Conservation (phyloP, 1,140 invertebrate species). For the Heliconius hewitsoni region DNA sequence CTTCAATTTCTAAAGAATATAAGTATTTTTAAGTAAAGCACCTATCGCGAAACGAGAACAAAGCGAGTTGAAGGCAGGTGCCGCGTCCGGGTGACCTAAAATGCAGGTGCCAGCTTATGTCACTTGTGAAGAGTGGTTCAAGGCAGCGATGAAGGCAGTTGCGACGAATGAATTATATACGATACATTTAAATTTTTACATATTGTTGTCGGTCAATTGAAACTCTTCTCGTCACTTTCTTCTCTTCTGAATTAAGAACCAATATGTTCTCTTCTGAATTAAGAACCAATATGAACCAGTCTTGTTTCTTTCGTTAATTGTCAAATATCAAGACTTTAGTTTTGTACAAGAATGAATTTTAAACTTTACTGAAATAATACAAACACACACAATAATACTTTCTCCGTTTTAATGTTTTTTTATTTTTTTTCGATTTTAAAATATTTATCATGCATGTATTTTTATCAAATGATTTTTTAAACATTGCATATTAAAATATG, state of each 20-base stretch:
- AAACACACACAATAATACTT: background rate
- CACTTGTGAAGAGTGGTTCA: constrained; percentile 32
- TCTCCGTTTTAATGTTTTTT: background rate
- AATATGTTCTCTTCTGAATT: constrained; percentile 39
- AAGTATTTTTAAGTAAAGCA: constrained; percentile 25
- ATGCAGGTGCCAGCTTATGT: constrained; percentile 63
- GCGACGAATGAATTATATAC: background rate
- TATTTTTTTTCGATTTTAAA: background rate
- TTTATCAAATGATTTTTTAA: no score
- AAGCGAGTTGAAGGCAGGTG: constrained; percentile 47
- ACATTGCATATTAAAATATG: background rate
- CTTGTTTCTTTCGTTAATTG: constrained; percentile 54
- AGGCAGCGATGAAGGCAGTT: constrained; percentile 12
- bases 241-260: constrained; percentile 36
- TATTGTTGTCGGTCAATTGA: background rate
- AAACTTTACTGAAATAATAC: background rate
- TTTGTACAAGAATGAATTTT: constrained; percentile 24
- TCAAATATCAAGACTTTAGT: constrained; percentile 30
- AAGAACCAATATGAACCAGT: constrained; percentile 50
- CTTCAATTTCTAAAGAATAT: constrained; percentile 22
- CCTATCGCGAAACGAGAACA: constrained; percentile 28
- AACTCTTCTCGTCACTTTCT: no score
- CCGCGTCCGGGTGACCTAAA: constrained; percentile 66
- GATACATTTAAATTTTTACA: constrained; percentile 1
- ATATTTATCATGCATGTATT: no score